phyloP scores from a whole-genome alignment of 2,888 invertebrate species.

The Orthonevra nobilis region DNA sequence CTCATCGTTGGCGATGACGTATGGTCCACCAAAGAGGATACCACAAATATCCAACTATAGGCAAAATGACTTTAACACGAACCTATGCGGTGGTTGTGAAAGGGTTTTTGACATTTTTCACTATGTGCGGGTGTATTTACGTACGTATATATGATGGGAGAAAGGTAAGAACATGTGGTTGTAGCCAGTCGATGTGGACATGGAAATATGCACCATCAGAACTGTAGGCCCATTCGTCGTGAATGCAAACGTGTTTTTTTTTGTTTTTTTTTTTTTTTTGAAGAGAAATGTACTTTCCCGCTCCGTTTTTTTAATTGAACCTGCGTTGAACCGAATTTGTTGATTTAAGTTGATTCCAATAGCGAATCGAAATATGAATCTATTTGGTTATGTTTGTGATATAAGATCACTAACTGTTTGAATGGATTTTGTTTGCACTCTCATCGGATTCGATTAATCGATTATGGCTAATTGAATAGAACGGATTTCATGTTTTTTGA shows the following conservation, averaged over 20 bases:
- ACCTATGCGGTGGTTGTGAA: constrained; percentile 12
- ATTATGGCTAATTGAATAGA: constrained; percentile 8
- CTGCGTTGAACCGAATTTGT: constrained; percentile 51
- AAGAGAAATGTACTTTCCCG: constrained; percentile 31
- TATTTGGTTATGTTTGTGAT: constrained; percentile 41
- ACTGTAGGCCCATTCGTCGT: constrained; percentile 10
- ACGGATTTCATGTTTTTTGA: too few species aligned
- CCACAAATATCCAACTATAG: constrained; percentile 53
- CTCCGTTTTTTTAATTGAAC: constrained; percentile 8
- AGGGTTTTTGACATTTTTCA: constrained; percentile 23
- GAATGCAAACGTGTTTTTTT: constrained; percentile 29
- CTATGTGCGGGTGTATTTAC: constrained; percentile 11
- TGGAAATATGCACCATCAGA: too few species aligned
- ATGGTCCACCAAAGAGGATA: constrained; percentile 36
- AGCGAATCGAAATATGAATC: constrained; percentile 49
- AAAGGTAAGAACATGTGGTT: too few species aligned
- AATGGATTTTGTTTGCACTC: constrained; percentile 16
- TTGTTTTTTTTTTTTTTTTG: too few species aligned
- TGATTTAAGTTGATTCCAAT: constrained; percentile 58
- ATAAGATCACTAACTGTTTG: constrained; percentile 16
- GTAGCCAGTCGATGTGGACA: too few species aligned
- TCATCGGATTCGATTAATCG: constrained; percentile 7
- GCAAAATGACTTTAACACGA: constrained; percentile 52
- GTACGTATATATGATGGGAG: too few species aligned
- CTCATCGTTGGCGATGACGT: constrained; percentile 31